phyloP scores from a whole-genome alignment of 2,888 invertebrate genomes.

The Leptura quadrifasciata region DNA sequence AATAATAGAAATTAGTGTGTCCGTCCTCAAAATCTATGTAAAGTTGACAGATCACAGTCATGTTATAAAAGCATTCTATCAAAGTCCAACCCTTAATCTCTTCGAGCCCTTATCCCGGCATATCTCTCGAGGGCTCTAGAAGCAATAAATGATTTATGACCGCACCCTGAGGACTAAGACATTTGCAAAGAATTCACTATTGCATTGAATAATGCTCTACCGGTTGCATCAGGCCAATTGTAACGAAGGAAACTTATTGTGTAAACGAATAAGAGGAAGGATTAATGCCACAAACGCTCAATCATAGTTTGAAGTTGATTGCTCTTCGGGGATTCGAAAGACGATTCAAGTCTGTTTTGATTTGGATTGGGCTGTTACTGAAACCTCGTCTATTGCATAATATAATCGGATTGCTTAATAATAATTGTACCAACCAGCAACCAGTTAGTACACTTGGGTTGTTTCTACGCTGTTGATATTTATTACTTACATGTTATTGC shows the following conservation, averaged over 20 bases:
- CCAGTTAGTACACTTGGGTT: no score
- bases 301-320: constrained; percentile 26
- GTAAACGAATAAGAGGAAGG: constrained; percentile 25
- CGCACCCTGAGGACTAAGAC: constrained; percentile 20
- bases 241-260: constrained; percentile 13
- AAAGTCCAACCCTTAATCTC: constrained; percentile 36
- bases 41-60: constrained; percentile 30
- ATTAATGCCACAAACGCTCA: constrained; percentile 26
- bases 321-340: not conserved
- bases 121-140: constrained; percentile 22
- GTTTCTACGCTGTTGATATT: no score
- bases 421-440: no score
- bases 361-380: constrained; percentile 11
- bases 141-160: constrained; percentile 35
- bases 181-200: constrained; percentile 35
- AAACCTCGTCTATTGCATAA: not conserved
- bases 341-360: not conserved
- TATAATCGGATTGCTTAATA: not conserved
- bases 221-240: constrained; percentile 27
- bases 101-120: constrained; percentile 23
- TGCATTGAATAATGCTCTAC: constrained; percentile 28
- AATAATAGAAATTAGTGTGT: constrained; percentile 30
- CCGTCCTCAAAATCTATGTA: constrained; percentile 24
- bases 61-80: constrained; percentile 36
- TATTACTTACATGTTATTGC: no score